phyloP scores from a whole-genome alignment of 2,797 vertebrate species.

The Pseudopleuronectes americanus region DNA sequence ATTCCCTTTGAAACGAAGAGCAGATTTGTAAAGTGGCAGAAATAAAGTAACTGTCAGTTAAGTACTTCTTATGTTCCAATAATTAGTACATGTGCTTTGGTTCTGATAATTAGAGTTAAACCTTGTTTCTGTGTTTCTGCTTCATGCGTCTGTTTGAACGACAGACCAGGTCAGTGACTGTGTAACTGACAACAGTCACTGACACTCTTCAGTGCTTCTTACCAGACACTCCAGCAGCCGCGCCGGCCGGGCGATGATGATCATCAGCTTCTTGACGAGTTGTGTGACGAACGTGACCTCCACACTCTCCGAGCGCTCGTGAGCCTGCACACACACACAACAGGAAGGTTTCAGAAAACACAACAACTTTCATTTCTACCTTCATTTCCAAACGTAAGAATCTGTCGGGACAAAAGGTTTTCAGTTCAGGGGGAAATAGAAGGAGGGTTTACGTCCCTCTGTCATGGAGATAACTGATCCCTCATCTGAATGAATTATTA shows the following conservation, averaged over 20 bases:
- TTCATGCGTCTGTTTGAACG: neutral
- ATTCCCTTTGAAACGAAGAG: no score
- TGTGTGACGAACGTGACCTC: constrained; percentile 96
- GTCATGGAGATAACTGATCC: neutral
- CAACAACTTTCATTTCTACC: neutral
- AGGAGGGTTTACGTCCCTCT: neutral
- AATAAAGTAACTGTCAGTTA: no score
- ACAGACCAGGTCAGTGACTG: neutral
- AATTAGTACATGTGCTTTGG: no score
- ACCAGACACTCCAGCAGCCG: constrained; percentile 97
- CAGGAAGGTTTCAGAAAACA: neutral
- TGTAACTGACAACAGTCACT: neutral
- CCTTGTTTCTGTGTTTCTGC: neutral
- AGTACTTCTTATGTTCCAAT: no score
- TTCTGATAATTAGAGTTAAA: no score
- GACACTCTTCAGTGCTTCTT: neutral
- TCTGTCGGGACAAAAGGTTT: neutral
- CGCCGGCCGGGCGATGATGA: constrained; percentile 94
- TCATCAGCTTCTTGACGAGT: constrained; percentile 94
- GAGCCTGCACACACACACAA: constrained; percentile 83
- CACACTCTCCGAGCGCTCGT: constrained; percentile 93
- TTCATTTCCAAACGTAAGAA: neutral
- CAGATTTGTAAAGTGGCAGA: no score
- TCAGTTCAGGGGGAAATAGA: neutral
- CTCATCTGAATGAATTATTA: constrained; percentile 1